Percentiles rank a stretch among this genome's conserved stretches.
phyloP scores from a whole-genome alignment of 2,888 invertebrate species.

The Tinea pellionella region DNA sequence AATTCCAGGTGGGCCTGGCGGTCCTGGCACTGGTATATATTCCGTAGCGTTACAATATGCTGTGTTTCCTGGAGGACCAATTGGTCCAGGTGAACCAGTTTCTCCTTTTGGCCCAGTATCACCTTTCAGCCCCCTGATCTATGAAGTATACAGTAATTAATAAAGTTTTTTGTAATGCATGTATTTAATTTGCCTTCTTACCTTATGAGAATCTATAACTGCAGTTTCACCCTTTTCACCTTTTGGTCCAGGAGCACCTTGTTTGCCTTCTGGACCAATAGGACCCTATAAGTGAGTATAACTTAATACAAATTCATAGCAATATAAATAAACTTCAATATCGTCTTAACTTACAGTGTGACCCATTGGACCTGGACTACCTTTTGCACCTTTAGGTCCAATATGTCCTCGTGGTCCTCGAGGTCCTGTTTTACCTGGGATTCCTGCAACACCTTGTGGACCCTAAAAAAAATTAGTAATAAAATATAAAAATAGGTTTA shows the following conservation, averaged over 20 bases:
- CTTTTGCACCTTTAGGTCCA: slow-evolving; percentile 30
- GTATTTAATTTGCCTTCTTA: slow-evolving; percentile 21
- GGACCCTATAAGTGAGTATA: slow-evolving; percentile 35
- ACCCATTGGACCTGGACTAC: slow-evolving; percentile 55
- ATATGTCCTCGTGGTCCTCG: slow-evolving; percentile 55
- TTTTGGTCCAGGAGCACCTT: slow-evolving; percentile 25
- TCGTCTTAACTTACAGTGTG: slow-evolving; percentile 2
- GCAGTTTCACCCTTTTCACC: slow-evolving; percentile 44
- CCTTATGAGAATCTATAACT: slow-evolving; percentile 30
- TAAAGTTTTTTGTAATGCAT: neutral
- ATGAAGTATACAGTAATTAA: neutral
- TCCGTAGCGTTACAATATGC: neutral
- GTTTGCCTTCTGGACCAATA: slow-evolving; percentile 39
- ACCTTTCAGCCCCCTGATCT: neutral
- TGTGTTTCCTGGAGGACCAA: slow-evolving; percentile 32
- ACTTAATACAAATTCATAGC: no score
- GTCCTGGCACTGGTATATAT: slow-evolving; percentile 25
- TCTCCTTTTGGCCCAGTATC: slow-evolving; percentile 1
- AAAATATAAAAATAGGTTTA: neutral
- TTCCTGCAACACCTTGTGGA: slow-evolving; percentile 38
- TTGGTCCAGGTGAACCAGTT: slow-evolving; percentile 19
- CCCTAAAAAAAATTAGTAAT: slow-evolving; percentile 19
- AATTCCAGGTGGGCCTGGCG: slow-evolving; percentile 25
- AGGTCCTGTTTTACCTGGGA: slow-evolving; percentile 69
- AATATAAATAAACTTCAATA: no score